Evolutionary conservation across 2,113 vertebrate species (phyloP).

Genomic region (Carettochelys insculpta): DNA sequence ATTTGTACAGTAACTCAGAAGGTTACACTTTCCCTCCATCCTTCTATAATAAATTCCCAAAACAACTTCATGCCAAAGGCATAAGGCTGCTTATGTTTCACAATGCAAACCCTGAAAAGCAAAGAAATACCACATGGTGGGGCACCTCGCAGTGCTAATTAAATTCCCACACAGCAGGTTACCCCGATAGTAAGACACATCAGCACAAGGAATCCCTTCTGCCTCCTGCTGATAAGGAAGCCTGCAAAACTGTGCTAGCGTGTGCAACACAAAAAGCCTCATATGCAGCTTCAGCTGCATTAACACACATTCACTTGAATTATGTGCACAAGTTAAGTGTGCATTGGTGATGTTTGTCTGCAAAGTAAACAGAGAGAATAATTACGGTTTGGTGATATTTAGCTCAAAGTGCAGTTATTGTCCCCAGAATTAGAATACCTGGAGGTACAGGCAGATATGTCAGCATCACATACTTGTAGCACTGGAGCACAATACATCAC

Average conservation of each 20-base stretch:
- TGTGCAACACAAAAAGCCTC: background rate
- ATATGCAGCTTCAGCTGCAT: background rate
- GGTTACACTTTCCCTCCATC: background rate
- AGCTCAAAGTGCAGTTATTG: background rate
- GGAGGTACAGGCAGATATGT: background rate
- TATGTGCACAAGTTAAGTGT: background rate
- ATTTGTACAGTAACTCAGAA: background rate
- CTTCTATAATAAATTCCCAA: background rate
- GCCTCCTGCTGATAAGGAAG: background rate
- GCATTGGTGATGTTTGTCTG: background rate
- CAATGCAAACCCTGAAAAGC: background rate
- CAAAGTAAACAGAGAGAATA: background rate
- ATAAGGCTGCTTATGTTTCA: background rate
- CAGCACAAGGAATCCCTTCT: background rate
- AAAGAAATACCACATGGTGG: background rate
- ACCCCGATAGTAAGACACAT: rapidly evolving
- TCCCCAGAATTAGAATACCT: background rate
- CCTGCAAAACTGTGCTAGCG: background rate
- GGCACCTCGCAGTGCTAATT: background rate
- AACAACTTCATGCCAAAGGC: background rate
- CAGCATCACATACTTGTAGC: background rate
- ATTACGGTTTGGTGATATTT: background rate
- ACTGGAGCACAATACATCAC: background rate
- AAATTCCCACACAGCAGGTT: background rate
- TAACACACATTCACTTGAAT: background rate